Evolutionary conservation across 2,888 invertebrate genomes (phyloP).

Genomic region (Tricholauxania praeusta): DNA sequence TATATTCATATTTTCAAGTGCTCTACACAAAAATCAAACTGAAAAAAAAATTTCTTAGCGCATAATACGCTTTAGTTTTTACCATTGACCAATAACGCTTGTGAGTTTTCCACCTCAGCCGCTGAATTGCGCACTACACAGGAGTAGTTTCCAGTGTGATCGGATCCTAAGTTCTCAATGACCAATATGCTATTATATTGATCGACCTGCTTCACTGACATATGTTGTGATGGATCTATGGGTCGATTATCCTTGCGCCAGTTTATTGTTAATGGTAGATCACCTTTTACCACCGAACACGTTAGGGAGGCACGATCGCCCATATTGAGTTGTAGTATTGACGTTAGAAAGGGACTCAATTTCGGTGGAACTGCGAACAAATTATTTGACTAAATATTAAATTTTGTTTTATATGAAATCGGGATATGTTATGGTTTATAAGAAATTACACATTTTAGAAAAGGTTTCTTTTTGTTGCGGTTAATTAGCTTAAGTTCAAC

Average conservation of each 20-base stretch:
- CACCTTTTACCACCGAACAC: slow-evolving; percentile 82
- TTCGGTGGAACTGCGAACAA: slow-evolving; percentile 76
- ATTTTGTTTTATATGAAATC: no score
- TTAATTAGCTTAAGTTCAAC: no score
- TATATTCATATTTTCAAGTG: neutral
- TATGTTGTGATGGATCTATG: slow-evolving; percentile 74
- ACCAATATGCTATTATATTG: slow-evolving; percentile 83
- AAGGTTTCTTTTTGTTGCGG: no score
- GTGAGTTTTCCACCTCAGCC: slow-evolving; percentile 80
- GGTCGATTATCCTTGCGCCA: slow-evolving; percentile 82
- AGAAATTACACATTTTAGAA: no score
- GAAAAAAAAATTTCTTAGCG: slow-evolving; percentile 25
- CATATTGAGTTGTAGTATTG: slow-evolving; percentile 77
- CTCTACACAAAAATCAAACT: slow-evolving; percentile 33
- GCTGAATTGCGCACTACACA: slow-evolving; percentile 80
- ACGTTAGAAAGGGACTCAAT: slow-evolving; percentile 79
- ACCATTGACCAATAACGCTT: slow-evolving; percentile 83
- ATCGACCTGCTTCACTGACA: slow-evolving; percentile 80
- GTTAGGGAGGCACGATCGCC: slow-evolving; percentile 81
- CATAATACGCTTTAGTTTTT: slow-evolving; percentile 66
- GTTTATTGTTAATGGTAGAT: slow-evolving; percentile 79
- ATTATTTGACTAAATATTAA: slow-evolving; percentile 2
- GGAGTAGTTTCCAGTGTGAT: slow-evolving; percentile 83
- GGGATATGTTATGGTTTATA: no score
- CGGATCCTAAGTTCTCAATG: slow-evolving; percentile 80